Evolutionary conservation across 37 sponge, comb jelly and placozoan species (phyloP).

Genomic region (Axinella damicornis): DNA sequence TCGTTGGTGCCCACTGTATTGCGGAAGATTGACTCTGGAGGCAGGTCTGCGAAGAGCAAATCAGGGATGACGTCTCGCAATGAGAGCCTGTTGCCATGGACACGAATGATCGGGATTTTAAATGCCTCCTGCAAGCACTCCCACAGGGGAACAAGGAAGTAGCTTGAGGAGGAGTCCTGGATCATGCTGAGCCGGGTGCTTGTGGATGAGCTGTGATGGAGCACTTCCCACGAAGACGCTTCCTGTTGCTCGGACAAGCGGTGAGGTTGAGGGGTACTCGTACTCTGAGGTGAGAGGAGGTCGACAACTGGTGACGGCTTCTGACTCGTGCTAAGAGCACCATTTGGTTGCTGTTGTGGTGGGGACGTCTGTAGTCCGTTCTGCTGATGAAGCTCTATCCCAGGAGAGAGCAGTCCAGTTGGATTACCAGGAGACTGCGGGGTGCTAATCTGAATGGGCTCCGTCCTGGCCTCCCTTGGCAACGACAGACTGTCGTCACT

Average conservation of each 20-base stretch:
- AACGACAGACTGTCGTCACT: neutral
- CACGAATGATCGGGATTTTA: conserved; percentile 29
- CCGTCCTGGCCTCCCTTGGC: too few species aligned
- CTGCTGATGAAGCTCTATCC: too few species aligned
- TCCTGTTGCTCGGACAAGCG: neutral
- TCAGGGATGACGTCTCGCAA: conserved; percentile 57
- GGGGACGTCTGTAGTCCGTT: too few species aligned
- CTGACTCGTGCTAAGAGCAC: neutral
- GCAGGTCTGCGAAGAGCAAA: conserved; percentile 53
- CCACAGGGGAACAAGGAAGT: conserved; percentile 64
- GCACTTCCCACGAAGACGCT: conserved; percentile 44
- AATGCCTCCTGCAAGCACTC: conserved; percentile 68
- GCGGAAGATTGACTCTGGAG: conserved; percentile 16
- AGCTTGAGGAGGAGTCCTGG: conserved; percentile 8
- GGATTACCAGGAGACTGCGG: too few species aligned
- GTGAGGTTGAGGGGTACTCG: neutral
- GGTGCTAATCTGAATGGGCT: too few species aligned
- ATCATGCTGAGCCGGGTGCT: conserved; percentile 28
- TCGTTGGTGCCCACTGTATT: neutral
- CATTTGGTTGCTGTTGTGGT: too few species aligned
- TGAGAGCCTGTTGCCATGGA: neutral
- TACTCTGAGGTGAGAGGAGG: neutral
- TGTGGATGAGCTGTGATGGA: conserved; percentile 25
- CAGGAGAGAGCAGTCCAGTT: too few species aligned
- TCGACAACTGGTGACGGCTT: neutral